These are phyloP conservation scores for Agrypnus murinus DNA, from an alignment of 2,888 invertebrate species.

Conservation along the genomic window DNA sequence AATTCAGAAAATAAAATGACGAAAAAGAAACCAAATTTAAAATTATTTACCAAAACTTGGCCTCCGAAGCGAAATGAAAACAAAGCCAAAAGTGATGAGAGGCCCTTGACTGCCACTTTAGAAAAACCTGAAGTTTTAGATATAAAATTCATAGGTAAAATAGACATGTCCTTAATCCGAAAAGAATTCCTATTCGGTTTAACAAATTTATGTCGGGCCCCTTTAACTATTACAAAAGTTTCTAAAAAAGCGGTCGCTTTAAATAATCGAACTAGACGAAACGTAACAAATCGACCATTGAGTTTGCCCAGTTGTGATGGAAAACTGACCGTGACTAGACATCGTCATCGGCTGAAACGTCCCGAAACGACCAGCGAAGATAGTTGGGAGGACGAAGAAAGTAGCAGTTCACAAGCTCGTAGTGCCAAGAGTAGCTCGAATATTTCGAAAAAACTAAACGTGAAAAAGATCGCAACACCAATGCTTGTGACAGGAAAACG, in stretches of 20 bases:
- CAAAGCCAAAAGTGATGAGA: slow-evolving; percentile 57
- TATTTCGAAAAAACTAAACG: slow-evolving; percentile 23
- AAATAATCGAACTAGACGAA: slow-evolving; percentile 54
- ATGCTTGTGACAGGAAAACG: slow-evolving; percentile 52
- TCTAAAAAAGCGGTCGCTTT: slow-evolving; percentile 51
- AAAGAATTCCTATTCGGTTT: slow-evolving; percentile 73
- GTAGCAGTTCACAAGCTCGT: slow-evolving; percentile 53
- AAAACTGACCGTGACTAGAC: slow-evolving; percentile 28
- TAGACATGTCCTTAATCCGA: slow-evolving; percentile 75
- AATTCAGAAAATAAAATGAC: slow-evolving; percentile 54
- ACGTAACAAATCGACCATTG: slow-evolving; percentile 58
- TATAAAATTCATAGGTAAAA: slow-evolving; percentile 71
- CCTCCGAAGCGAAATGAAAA: slow-evolving; percentile 59
- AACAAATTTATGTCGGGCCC: slow-evolving; percentile 67
- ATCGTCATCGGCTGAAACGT: slow-evolving; percentile 40
- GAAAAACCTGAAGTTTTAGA: slow-evolving; percentile 74
- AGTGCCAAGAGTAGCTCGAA: slow-evolving; percentile 53
- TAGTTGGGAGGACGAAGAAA: slow-evolving; percentile 64
- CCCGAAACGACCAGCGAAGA: slow-evolving; percentile 60
- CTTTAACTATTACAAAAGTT: slow-evolving; percentile 57
- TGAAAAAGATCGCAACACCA: slow-evolving; percentile 35
- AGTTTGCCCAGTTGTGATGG: slow-evolving; percentile 55
- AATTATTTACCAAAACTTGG: slow-evolving; percentile 68
- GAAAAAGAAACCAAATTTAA: slow-evolving; percentile 63
- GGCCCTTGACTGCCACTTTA: slow-evolving; percentile 76